phyloP scores from a whole-genome alignment of 2,113 vertebrate species.

The Sardina pilchardus region DNA sequence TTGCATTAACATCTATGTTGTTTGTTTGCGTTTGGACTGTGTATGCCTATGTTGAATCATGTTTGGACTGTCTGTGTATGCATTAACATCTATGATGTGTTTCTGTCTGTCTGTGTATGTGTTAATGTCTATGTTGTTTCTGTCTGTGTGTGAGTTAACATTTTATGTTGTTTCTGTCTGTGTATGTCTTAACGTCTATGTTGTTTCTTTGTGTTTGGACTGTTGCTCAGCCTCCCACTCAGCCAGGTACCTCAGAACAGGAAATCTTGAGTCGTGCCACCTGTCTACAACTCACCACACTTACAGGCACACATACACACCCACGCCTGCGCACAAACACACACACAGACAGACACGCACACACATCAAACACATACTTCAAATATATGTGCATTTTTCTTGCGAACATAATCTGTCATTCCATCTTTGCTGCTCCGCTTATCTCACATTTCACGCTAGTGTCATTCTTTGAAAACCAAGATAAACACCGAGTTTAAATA shows the following conservation, averaged over 20 bases:
- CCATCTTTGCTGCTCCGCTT: slow-evolving; percentile 9
- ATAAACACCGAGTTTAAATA: background rate
- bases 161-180: no score
- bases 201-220: slow-evolving; percentile 22
- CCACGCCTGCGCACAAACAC: background rate
- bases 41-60: no score
- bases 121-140: background rate
- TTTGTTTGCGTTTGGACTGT: slow-evolving; percentile 19
- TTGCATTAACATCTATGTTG: slow-evolving; percentile 24
- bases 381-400: slow-evolving; percentile 1
- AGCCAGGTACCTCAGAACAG: slow-evolving; percentile 61
- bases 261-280: slow-evolving; percentile 73
- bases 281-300: slow-evolving; percentile 55
- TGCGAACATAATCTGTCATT: slow-evolving; percentile 51
- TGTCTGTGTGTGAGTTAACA: no score
- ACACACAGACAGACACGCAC: slow-evolving; percentile 37
- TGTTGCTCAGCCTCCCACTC: slow-evolving; percentile 32
- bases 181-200: slow-evolving; percentile 17
- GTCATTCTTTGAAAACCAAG: background rate
- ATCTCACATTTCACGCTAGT: background rate
- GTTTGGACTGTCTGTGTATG: no score
- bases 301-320: background rate
- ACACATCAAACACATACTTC: background rate
- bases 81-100: no score
- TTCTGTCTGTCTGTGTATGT: slow-evolving; percentile 17